phyloP scores from a whole-genome alignment of 2,888 invertebrate species.

The Crepidodera aurea region DNA sequence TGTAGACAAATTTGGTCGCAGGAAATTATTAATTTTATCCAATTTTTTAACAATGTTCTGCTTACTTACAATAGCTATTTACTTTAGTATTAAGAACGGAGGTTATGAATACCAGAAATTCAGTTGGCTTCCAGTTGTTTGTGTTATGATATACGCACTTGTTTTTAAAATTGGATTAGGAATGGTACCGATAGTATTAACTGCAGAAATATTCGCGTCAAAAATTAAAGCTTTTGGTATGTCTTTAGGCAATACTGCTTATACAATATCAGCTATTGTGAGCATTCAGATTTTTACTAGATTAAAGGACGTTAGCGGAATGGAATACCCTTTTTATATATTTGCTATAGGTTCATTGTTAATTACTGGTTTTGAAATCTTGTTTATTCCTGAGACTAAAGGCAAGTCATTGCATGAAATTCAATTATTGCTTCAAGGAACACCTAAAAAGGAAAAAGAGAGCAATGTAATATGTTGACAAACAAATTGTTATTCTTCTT shows the following conservation, averaged over 20 bases:
- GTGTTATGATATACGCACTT: slow-evolving; percentile 48
- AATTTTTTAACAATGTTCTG: slow-evolving; percentile 54
- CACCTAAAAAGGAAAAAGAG: background rate
- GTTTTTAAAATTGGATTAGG: slow-evolving; percentile 56
- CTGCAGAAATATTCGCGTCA: slow-evolving; percentile 56
- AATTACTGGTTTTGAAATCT: slow-evolving; percentile 53
- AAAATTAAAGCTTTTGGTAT: slow-evolving; percentile 56
- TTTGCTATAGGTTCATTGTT: slow-evolving; percentile 54
- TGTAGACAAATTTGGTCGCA: slow-evolving; percentile 57
- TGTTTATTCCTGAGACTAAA: slow-evolving; percentile 57
- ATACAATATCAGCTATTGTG: slow-evolving; percentile 47
- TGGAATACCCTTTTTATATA: slow-evolving; percentile 57
- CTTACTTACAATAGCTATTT: slow-evolving; percentile 53
- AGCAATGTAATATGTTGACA: background rate
- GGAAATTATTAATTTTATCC: slow-evolving; percentile 53
- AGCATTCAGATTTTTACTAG: slow-evolving; percentile 55
- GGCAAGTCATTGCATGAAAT: slow-evolving; percentile 59
- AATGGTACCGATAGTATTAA: slow-evolving; percentile 56
- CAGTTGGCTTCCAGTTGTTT: slow-evolving; percentile 51
- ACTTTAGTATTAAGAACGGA: slow-evolving; percentile 53
- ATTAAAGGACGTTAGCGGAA: slow-evolving; percentile 48
- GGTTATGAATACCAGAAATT: slow-evolving; percentile 46
- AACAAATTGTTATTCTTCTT: too few species aligned
- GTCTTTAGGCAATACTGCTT: slow-evolving; percentile 46
- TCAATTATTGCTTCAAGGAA: slow-evolving; percentile 56